phyloP scores from a whole-genome alignment of 23 tunicate species.

The Trididemnum miniatum region DNA sequence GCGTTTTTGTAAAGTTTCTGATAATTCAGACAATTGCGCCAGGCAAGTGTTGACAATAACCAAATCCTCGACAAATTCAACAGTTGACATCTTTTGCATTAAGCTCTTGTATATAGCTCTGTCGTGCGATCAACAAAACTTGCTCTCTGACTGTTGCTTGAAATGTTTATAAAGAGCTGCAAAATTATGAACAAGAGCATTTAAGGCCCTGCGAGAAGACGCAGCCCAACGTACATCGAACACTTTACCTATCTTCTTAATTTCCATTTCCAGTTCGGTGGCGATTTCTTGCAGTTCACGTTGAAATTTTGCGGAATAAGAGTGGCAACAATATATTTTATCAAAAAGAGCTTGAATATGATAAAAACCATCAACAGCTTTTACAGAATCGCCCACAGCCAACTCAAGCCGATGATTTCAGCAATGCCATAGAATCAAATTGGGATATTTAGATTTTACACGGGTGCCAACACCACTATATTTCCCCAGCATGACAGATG shows the following conservation, averaged over 20 bases:
- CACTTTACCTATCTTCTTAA: conserved; percentile 31
- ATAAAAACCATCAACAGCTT: conserved; percentile 18
- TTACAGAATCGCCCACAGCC: conserved; percentile 33
- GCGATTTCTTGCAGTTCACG: conserved; percentile 32
- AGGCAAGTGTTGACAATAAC: no score
- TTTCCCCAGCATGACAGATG: conserved; percentile 48
- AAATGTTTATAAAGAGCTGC: no score
- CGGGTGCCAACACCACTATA: conserved; percentile 36
- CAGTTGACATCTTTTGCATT: no score
- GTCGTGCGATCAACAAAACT: no score
- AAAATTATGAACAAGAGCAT: no score
- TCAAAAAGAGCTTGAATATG: conserved; percentile 33
- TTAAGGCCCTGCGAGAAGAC: no score
- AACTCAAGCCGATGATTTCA: conserved; percentile 30
- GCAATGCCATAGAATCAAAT: conserved; percentile 40
- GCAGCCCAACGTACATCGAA: no score
- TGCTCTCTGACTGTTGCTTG: no score
- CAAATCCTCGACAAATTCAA: no score
- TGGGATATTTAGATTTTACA: conserved; percentile 35
- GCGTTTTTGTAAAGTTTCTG: no score
- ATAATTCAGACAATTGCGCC: no score
- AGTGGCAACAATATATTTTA: conserved; percentile 28
- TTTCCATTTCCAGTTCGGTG: conserved; percentile 18
- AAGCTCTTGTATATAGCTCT: no score
- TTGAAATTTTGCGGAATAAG: conserved; percentile 30